Evolutionary conservation across 2,888 invertebrate species (phyloP), one percentile per base, ranked within the genome.

Genomic region (Cerastis rubricosa): DNA sequence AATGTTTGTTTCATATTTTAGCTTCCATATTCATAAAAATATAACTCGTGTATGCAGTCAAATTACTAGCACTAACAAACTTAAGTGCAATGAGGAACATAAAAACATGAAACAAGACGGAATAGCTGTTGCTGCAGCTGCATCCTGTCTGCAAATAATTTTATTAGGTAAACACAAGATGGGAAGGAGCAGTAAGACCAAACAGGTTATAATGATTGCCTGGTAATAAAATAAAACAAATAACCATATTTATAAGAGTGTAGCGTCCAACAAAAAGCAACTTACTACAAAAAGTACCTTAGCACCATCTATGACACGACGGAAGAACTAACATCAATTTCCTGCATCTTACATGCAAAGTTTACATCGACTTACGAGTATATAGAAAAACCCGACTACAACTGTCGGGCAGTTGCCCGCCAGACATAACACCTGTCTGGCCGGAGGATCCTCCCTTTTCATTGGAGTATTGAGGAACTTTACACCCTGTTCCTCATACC

Each of bases 51-150:
- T 8, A 45, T 66, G 19, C 12, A 61, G 40, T 17, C 8, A 35
- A 45, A 51, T 69, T 82, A 64, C 35, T 35, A 51, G 54, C 47
- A 35, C 47, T 78, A 22, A 78, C n/a, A 71, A 66, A 69, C n/a
- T 35, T 70, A 25, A 70, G 54, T 83, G 61, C 61, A 1, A 47
- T 17, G 17, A 57, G 2, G 25, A 43, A 43, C 35, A 83, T 61
- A 51, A 80, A 65, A 61, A 57, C 65, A 79, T 70, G 19, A 65
- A 59, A 78, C 69, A 17, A 69, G 54, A 78, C 45, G 19, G 19
- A 70, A 69, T 65, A 40, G 35, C n/a, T 22, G 49, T 14, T 80
- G n/a, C 40, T 14, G 29, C 51, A 74, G 40, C 67, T 81, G 54
- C 43, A 51, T n/a, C 7, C 25, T 29, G 11, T 14, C 64, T 49